Evolutionary conservation across 2,113 vertebrate species (phyloP), one percentile per base, ranked within the genome.

Genomic region (Neolamprologus hecqui): DNA sequence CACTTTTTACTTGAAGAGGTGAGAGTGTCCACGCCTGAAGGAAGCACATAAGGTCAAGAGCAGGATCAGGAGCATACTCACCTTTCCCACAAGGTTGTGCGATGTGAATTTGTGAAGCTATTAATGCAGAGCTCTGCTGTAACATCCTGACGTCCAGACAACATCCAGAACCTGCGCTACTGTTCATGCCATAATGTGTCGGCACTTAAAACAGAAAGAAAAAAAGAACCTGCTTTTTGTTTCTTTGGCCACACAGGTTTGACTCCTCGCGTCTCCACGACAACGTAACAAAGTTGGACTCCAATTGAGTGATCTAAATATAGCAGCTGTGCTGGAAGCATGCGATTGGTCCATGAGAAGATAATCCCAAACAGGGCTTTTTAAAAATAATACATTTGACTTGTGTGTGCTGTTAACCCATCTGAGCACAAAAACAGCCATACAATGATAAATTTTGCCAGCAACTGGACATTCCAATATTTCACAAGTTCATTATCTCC

Each of bases 381-480:
- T 49, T 8, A 7, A n/a, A 65, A 65, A 65, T n/a, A 47, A 47
- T 45, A 75, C 14, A 47, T 19, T 13, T 68, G n/a, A 68, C 33
- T 26, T 26, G 26, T 40, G 15, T 70, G 6, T 70, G 65, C 14
- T 70, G n/a, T 42, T 70, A 42, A 70, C 37, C 19, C 6, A 7
- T 11, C 63, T 6, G n/a, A 70, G 65, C 65, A 42, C 37, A 70
- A n/a, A 70, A 23, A 70, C 37, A 70, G 0, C 65, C 65, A 70
- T 15, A 40, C 37, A 70, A 40, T 0, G n/a, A 70, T 70, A 3
- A 21, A 70, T 42, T 70, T 23, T 4, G 37, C 12, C 12, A 70
- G 0, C 63, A 70, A 70, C 35, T 0, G 35, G 35, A 40, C 63
- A 21, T 40, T 1, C 12, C n/a, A 40, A 14, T 42, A 40, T 12